Conservation (phyloP, 1,140 invertebrate species). For the Andrena cerasifolii region DNA sequence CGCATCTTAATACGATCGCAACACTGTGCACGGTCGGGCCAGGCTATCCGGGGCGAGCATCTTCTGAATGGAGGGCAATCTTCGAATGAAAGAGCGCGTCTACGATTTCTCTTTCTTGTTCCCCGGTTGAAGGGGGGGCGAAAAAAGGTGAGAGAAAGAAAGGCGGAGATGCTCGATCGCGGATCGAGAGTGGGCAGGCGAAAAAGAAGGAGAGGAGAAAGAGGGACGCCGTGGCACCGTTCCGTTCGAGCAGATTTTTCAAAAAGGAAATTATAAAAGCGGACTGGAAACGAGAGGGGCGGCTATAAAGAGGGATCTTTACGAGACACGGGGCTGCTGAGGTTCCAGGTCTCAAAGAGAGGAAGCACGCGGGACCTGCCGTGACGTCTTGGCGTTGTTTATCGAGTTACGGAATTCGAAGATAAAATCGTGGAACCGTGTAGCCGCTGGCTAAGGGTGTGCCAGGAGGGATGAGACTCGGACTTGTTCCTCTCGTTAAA, state of each 20-base stretch:
- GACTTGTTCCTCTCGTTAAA: slow-evolving; percentile 53
- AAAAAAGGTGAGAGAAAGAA: background rate
- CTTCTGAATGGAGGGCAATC: slow-evolving; percentile 48
- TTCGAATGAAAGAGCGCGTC: slow-evolving; percentile 41
- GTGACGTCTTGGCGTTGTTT: slow-evolving; percentile 73
- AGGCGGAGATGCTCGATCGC: background rate
- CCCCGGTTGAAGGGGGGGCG: background rate
- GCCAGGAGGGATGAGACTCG: slow-evolving; percentile 4
- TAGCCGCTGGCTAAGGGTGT: slow-evolving; percentile 7
- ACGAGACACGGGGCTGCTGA: slow-evolving; percentile 57
- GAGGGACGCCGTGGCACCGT: background rate
- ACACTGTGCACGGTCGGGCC: slow-evolving; percentile 16
- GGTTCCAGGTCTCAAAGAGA: slow-evolving; percentile 55
- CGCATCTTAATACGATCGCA: slow-evolving; percentile 53
- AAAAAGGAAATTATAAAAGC: slow-evolving; percentile 71
- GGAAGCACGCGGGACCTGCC: slow-evolving; percentile 58
- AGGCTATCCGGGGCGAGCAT: slow-evolving; percentile 12
- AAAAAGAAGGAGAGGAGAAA: background rate
- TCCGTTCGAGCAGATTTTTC: slow-evolving; percentile 56
- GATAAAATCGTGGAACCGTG: slow-evolving; percentile 70
- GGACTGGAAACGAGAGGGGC: slow-evolving; percentile 61
- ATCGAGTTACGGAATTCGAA: slow-evolving; percentile 78
- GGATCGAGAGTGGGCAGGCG: background rate
- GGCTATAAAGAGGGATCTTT: slow-evolving; percentile 68
- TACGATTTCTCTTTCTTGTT: slow-evolving; percentile 20